Conservation (phyloP, 2,797 vertebrate genomes). For the Leptodactylus fallax region DNA sequence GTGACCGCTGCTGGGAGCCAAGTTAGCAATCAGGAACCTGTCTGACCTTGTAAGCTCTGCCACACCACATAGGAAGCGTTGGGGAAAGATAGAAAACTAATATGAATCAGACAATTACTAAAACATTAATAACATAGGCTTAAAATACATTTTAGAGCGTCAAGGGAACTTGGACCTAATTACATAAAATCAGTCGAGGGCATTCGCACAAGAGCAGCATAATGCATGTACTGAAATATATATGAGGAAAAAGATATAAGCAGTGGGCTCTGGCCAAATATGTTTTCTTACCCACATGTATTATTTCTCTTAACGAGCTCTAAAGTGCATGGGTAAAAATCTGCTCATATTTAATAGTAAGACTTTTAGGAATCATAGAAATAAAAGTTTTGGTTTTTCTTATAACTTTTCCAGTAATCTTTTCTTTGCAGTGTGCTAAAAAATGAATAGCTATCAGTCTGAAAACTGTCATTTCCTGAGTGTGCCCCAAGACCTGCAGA, state of each 20-base stretch:
- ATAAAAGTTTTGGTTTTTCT: slow-evolving; percentile 40
- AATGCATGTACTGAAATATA: slow-evolving; percentile 54
- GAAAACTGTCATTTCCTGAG: slow-evolving; percentile 68
- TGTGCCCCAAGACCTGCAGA: slow-evolving; percentile 56
- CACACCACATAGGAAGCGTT: slow-evolving; percentile 56
- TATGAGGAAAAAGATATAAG: slow-evolving; percentile 36
- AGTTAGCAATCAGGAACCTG: slow-evolving; percentile 65
- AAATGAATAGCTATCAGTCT: slow-evolving; percentile 58
- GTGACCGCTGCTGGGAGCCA: slow-evolving; percentile 65
- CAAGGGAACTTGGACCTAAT: slow-evolving; percentile 62
- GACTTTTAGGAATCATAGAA: slow-evolving; percentile 29
- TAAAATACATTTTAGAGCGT: slow-evolving; percentile 58
- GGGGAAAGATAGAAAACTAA: slow-evolving; percentile 56
- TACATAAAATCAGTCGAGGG: slow-evolving; percentile 60
- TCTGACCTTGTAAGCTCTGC: slow-evolving; percentile 65
- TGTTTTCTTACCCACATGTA: slow-evolving; percentile 3
- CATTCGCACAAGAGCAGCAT: slow-evolving; percentile 41
- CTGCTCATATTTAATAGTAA: background rate
- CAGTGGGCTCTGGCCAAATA: slow-evolving; percentile 23
- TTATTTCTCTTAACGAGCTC: slow-evolving; percentile 5
- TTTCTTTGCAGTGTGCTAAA: slow-evolving; percentile 50
- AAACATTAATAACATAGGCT: slow-evolving; percentile 60
- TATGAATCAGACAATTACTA: slow-evolving; percentile 59
- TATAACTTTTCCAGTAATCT: slow-evolving; percentile 42
- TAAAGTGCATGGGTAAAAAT: background rate